Evolutionary conservation across 1,140 invertebrate genomes (phyloP), one percentile per base, ranked within the genome.

Genomic region (Brachionus calyciflorus): DNA sequence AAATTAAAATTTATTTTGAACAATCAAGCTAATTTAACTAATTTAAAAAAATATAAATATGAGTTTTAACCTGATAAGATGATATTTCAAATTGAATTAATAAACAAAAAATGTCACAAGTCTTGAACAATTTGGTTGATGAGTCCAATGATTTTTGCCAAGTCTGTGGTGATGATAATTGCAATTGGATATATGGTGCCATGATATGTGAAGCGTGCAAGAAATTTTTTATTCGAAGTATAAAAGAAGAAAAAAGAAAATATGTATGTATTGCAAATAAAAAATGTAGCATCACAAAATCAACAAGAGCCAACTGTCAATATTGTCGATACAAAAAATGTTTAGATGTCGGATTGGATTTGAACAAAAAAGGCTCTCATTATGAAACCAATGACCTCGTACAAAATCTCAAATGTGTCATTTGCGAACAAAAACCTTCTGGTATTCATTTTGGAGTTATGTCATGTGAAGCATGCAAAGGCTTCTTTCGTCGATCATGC

Each of bases 321-420:
- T 98, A 95, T 87, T 99, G 96, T 86, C 90, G 96, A 76, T 99
- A 97, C 85, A 96, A 98, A 86, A 99, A 98, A 85, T 99, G 96
- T 86, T 92, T 99, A 77, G 90, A 93, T 83, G 92, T 98, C 87
- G 94, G 96, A 82, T 98, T 99, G 95, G 94, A 97, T 78, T 7
- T 88, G 97, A 82, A 94, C 97, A 90, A 92, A 92, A 93, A 84
- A 79, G 81, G 78, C 26, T 37, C 60, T 14, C 60, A 65, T 21
- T 44, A 44, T 12, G 60, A 65, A 44, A 65, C 44, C 24, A 65
- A 65, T 46, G 19, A n/a, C 12, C 12, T 65, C 3, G 40, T 65
- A 24, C 33, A 65, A 46, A 44, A n/a, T 21, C 24, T 65, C 10
- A 41, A 65, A 65, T 85, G 84, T 78, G 80, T 84, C 41, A 82